Base-by-base conservation (phyloP, 2,113 vertebrate genomes). In the Corythornis cristatus region DNA sequence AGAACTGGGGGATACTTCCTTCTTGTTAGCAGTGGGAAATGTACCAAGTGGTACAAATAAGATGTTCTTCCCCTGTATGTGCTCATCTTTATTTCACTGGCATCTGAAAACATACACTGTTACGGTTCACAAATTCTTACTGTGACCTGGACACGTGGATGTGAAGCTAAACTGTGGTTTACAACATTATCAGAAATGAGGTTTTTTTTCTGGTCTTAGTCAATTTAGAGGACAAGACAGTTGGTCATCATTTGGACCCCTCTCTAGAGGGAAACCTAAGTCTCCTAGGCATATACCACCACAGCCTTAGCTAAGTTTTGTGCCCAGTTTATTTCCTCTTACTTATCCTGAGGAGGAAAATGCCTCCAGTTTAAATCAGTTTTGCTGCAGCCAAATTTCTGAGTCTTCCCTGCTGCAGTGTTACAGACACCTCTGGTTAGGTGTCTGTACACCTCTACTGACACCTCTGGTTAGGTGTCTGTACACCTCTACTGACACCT, bases 41-140 rank as follows among this genome's bases (percentile, higher is more conserved):
- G 23, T 42, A 46, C 23, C 35, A 53, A 75, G 7, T 20, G 18
- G 8, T 53, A 62, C 45, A 9, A 86, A 26, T 58, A 70, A 62
- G 19, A 4, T 86, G 2, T 78, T 78, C 13, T 66, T 58, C 29
- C 10, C 10, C 3, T 70, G 0, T 54, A 56, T 37, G 4, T 0
- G 0, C 37, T 70, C 9, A 9, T 60, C 13, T 64, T 74, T 72
- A 8, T 90, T 73, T 72, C 50, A 10, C n/a, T 85, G 42, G 15
- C 40, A 66, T 68, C 37, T 58, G 23, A 21, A 89, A 62, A 1
- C 6, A 33, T 73, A 46, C 33, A 46, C 31, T 68, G 26, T 40
- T 87, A n/a, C 16, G 60, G 28, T 58, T 89, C 11, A 20, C 43
- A 51, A 45, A 78, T 83, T 73, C 37, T 79, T 65, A 25, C 16